Percentiles rank a stretch among this genome's conserved stretches.
phyloP scores from a whole-genome alignment of 2,888 invertebrate genomes.

The Tetragonula carbonaria region DNA sequence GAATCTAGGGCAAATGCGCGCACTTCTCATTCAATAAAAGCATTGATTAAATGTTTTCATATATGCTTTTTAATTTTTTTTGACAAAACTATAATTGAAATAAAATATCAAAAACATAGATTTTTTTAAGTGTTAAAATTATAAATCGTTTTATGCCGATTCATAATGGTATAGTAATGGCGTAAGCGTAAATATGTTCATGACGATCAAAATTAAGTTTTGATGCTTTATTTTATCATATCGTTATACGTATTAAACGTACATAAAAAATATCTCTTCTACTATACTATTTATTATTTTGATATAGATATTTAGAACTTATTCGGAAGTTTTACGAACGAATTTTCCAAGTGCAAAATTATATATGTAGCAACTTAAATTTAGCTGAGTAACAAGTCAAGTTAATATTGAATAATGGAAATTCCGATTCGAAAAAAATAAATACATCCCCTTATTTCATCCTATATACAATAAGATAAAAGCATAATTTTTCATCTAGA shows the following conservation, averaged over 20 bases:
- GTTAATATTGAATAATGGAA: conserved; percentile 10
- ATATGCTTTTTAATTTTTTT: background rate
- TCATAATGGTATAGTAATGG: background rate
- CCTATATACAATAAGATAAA: background rate
- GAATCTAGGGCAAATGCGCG: background rate
- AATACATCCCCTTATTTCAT: conserved; percentile 2
- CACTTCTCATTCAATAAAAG: background rate
- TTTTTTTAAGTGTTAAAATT: conserved; percentile 9
- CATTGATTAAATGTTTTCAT: background rate
- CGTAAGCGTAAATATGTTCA: background rate
- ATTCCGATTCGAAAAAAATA: background rate
- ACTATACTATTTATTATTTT: conserved; percentile 23
- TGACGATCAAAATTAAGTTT: conserved; percentile 25
- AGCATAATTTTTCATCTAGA: background rate
- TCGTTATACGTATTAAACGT: conserved; percentile 38
- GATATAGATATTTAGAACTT: conserved; percentile 30
- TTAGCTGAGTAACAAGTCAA: conserved; percentile 6
- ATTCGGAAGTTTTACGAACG: background rate
- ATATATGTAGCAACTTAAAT: conserved; percentile 21
- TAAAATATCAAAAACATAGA: conserved; percentile 1
- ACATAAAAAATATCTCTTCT: conserved; percentile 39
- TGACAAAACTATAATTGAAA: conserved; percentile 14
- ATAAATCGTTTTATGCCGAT: conserved; percentile 1
- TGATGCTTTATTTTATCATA: conserved; percentile 30
- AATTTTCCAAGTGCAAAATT: conserved; percentile 15